Evolutionary conservation across 2,797 vertebrate genomes (phyloP).

Genomic region (Enteromius trimaculatus): DNA sequence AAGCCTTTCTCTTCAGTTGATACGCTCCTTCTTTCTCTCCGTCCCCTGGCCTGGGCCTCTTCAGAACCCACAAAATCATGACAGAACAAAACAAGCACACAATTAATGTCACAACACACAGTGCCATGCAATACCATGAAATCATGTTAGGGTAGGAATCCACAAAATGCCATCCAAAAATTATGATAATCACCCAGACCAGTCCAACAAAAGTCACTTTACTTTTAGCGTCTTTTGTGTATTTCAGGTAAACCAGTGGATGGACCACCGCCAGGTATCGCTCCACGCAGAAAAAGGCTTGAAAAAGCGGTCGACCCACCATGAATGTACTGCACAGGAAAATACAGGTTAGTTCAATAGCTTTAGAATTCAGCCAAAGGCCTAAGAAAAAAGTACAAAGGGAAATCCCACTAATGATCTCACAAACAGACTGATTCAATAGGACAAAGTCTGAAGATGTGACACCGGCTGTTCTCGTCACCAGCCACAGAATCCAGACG

Average conservation of each 20-base stretch:
- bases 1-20: conserved; percentile 27
- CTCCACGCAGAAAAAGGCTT: conserved; percentile 21
- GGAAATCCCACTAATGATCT: not conserved
- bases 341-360: not conserved
- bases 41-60: conserved; percentile 2
- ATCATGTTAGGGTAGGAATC: not conserved
- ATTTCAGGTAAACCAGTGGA: conserved; percentile 33
- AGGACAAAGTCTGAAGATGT: conserved; percentile 2
- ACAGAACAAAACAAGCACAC: conserved; percentile 6
- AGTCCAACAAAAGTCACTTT: not conserved
- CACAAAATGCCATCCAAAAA: not conserved
- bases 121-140: too few relatives aligned
- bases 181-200: conserved; percentile 14
- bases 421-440: conserved; percentile 12
- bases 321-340: not conserved
- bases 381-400: not conserved
- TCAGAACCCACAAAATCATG: conserved; percentile 27
- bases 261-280: conserved; percentile 45
- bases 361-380: not conserved
- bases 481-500: conserved; percentile 26
- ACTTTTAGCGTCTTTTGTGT: not conserved
- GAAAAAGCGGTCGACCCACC: conserved; percentile 18
- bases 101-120: not conserved
- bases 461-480: not conserved
- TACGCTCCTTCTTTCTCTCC: not conserved